phyloP scores from a whole-genome alignment of 2,113 vertebrate genomes.

The Pangasianodon gigas region DNA sequence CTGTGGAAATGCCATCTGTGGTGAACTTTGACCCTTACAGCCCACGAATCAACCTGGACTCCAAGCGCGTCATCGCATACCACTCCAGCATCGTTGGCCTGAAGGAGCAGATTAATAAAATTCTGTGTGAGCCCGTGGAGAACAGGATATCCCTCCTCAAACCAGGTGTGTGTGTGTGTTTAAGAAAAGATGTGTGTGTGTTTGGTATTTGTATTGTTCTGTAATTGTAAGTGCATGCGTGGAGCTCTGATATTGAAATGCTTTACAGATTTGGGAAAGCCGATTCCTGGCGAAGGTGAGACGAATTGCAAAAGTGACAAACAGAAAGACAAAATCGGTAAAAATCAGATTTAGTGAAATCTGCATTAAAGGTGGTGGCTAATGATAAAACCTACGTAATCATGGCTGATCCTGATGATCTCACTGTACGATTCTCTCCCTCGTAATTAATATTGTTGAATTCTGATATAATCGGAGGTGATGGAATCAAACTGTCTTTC shows the following conservation, averaged over 20 bases:
- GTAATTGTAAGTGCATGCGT: not conserved
- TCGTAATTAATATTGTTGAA: too few relatives aligned
- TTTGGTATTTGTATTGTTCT: not conserved
- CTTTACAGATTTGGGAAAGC: constrained; percentile 38
- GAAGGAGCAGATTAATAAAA: constrained; percentile 59
- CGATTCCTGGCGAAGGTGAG: not conserved
- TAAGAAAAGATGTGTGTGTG: constrained; percentile 42
- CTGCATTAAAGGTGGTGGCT: not conserved
- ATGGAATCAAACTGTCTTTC: not conserved
- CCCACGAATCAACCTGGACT: constrained; percentile 67
- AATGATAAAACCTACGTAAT: not conserved
- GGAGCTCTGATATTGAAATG: constrained; percentile 14
- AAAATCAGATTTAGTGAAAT: not conserved
- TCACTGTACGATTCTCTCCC: not conserved
- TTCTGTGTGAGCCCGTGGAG: constrained; percentile 64
- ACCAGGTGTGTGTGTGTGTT: constrained; percentile 57
- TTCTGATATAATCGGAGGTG: not conserved
- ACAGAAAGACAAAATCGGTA: not conserved
- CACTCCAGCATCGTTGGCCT: constrained; percentile 57
- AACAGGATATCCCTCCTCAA: constrained; percentile 48
- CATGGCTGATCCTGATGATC: not conserved
- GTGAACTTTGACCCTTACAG: constrained; percentile 62
- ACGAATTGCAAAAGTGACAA: not conserved
- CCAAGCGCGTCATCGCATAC: constrained; percentile 58
- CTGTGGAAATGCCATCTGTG: constrained; percentile 63